Base-by-base conservation (phyloP, 2,797 vertebrate genomes). In the Gobio occitaniae region DNA sequence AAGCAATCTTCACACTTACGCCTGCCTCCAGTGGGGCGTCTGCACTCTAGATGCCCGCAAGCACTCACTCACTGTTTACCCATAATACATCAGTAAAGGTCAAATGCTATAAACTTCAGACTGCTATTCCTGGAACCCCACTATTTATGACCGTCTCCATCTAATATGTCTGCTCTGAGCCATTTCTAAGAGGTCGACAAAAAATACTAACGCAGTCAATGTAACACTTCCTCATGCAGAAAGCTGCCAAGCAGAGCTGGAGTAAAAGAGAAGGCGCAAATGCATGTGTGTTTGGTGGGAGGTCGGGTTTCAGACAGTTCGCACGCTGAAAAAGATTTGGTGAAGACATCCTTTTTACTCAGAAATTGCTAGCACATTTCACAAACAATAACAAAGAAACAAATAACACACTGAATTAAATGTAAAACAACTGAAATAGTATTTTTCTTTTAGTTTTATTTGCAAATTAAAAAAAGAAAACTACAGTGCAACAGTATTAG, bases 401-500 rank as follows among this genome's bases (percentile, higher is more conserved):
- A n/a, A 59, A n/a, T n/a, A 9, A n/a, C 50, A 50, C 13, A 52
- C 15, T 6, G 1, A 50, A 52, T 52, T 52, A 52, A 52, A 17
- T 2, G 15, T 52, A 16, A 15, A 10, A 59, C 21, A 61, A 61
- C 59, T 63, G n/a, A 63, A 63, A 29, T 63, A 63, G 12, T 29
- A n/a, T 63, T 29, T 32, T 15, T 29, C 61, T 29, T 52, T 52
- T 41, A 41, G 41, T 41, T 41, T 8, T 52, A 17, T 52, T 52
- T 52, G 16, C 15, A 52, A 52, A 3, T 29, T 38, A 1, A 2
- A 74, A 56, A 29, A 80, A 25, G 25, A 25, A 19, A 66, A 47
- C 12, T 17, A 16, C 10, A 61, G 47, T 63, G n/a, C 82, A 85
- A 90, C 90, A 89, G 88, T 90, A 89, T 10, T 91, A 87, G 89